Conservation (phyloP, 1,140 invertebrate genomes). For the Pararge aegeria region DNA sequence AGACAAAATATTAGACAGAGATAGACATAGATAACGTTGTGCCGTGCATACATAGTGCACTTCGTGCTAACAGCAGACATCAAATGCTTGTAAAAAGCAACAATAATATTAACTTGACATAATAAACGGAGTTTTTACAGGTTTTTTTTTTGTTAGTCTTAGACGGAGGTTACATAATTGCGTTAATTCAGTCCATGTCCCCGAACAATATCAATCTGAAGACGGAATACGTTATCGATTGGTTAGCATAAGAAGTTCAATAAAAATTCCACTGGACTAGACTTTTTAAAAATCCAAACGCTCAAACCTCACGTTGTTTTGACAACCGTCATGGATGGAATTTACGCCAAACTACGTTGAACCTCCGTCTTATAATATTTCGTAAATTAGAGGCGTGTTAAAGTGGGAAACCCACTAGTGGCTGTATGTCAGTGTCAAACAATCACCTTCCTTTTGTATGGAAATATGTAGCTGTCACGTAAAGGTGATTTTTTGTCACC, state of each 20-base stretch:
- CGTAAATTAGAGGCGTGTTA: neutral
- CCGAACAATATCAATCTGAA: too few species aligned
- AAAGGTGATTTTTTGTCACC: neutral
- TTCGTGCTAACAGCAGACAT: slow-evolving; percentile 34
- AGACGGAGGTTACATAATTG: neutral
- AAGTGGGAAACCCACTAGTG: neutral
- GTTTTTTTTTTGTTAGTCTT: slow-evolving; percentile 14
- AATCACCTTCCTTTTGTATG: neutral
- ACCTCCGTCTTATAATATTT: neutral
- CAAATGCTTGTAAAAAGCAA: slow-evolving; percentile 48
- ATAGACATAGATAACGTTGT: slow-evolving; percentile 38
- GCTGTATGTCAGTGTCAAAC: neutral
- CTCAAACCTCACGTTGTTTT: neutral
- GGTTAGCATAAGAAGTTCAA: too few species aligned
- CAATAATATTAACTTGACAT: slow-evolving; percentile 35
- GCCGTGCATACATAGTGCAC: slow-evolving; percentile 42
- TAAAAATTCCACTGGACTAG: too few species aligned
- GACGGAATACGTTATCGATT: too few species aligned
- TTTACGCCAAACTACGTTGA: neutral
- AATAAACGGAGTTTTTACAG: slow-evolving; percentile 26
- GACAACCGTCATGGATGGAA: neutral
- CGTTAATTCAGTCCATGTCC: too few species aligned
- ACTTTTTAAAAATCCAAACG: too few species aligned
- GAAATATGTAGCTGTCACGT: neutral
- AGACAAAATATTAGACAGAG: slow-evolving; percentile 34